These are phyloP conservation scores for Globia sparganii DNA, from an alignment of 2,888 invertebrate genomes.

Conservation along the genomic window DNA sequence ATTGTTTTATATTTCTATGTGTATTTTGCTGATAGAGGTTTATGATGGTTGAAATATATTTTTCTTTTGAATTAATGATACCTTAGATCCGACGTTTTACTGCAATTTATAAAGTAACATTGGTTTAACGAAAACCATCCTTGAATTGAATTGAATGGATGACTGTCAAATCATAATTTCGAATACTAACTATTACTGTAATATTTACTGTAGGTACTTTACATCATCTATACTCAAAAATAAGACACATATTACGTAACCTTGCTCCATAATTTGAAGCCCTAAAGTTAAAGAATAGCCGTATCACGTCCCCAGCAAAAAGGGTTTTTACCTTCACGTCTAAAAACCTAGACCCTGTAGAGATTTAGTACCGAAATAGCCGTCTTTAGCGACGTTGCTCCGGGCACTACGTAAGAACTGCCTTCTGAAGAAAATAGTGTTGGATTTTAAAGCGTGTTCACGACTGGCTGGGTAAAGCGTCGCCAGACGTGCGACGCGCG, in stretches of 20 bases:
- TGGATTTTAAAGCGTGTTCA: constrained; percentile 53
- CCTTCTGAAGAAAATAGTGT: constrained; percentile 38
- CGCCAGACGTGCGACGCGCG: neutral
- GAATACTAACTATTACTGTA: neutral
- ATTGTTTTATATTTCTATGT: constrained; percentile 18
- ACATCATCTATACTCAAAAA: neutral
- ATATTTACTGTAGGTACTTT: neutral
- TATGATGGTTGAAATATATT: neutral
- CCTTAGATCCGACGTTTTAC: neutral
- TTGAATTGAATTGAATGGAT: neutral
- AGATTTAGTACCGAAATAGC: constrained; percentile 59
- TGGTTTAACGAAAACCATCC: neutral
- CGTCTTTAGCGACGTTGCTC: constrained; percentile 53
- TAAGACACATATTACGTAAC: neutral
- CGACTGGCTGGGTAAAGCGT: constrained; percentile 20
- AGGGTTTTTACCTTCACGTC: constrained; percentile 31
- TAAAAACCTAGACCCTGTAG: constrained; percentile 30
- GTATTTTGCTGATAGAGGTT: constrained; percentile 2
- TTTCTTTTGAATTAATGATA: neutral
- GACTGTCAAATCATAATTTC: neutral
- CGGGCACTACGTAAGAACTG: constrained; percentile 43
- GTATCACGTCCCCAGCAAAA: constrained; percentile 6
- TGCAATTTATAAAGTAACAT: neutral
- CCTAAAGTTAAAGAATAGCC: constrained; percentile 26
- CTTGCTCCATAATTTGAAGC: constrained; percentile 3